Conservation (phyloP, 1,140 invertebrate species). For the Papilio aristodemus region DNA sequence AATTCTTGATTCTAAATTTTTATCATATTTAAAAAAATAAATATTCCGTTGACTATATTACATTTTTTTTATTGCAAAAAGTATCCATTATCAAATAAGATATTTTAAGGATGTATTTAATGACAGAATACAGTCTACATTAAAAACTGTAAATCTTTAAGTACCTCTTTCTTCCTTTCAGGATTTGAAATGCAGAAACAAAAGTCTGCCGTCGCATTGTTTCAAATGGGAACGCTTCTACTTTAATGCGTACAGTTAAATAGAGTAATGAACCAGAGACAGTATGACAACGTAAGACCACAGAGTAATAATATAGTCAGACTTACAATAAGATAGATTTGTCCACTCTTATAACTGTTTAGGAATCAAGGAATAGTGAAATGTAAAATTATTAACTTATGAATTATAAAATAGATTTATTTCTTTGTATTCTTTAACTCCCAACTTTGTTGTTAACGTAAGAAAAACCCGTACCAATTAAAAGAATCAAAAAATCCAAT, state of each 20-base stretch:
- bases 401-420: too few relatives aligned
- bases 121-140: constrained; percentile 15
- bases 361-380: too few relatives aligned
- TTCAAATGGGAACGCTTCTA: neutral
- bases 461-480: too few relatives aligned
- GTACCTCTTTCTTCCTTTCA: neutral
- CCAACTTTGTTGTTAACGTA: too few relatives aligned
- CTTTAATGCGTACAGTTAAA: constrained; percentile 1
- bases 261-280: constrained; percentile 3
- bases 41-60: too few relatives aligned
- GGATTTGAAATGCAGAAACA: constrained; percentile 9
- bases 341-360: too few relatives aligned
- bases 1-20: too few relatives aligned
- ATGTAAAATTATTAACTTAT: too few relatives aligned
- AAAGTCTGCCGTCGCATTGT: constrained; percentile 15
- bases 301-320: neutral
- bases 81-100: neutral
- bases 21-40: too few relatives aligned
- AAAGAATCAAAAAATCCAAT: too few relatives aligned
- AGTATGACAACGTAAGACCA: neutral
- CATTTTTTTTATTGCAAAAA: neutral
- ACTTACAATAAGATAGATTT: too few relatives aligned
- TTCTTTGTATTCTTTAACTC: too few relatives aligned
- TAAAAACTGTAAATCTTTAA: constrained; percentile 14
- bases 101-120: neutral